A percentile compares a stretch with the other conserved stretches of the same genome.
Evolutionary conservation across 2,113 vertebrate genomes (phyloP).

Genomic region (Perca schrenkii): DNA sequence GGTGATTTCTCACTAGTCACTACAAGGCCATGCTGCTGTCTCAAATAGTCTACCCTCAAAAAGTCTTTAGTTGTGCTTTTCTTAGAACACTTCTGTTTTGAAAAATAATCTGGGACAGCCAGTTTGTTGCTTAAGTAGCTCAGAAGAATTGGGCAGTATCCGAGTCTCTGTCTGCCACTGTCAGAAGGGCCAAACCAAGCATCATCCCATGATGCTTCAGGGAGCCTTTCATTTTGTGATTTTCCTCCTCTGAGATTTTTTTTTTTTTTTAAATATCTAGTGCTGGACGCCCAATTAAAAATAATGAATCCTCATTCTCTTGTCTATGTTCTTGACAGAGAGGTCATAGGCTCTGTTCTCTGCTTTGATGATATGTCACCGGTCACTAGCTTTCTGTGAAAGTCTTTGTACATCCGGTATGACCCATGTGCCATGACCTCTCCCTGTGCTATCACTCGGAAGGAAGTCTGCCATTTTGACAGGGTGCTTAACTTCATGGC

Average conservation of each 20-base stretch:
- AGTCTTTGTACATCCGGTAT: conserved; percentile 58
- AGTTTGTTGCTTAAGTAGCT: neutral
- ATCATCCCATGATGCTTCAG: conserved; percentile 13
- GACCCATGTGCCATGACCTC: conserved; percentile 70
- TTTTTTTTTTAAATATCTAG: conserved; percentile 17
- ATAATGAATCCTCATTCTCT: conserved; percentile 65
- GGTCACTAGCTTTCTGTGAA: conserved; percentile 66
- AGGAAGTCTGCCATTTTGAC: conserved; percentile 63
- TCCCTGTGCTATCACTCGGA: conserved; percentile 50
- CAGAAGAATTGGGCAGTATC: neutral
- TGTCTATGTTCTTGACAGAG: conserved; percentile 53
- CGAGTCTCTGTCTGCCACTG: conserved; percentile 10
- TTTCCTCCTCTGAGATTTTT: neutral
- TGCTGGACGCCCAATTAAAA: conserved; percentile 71
- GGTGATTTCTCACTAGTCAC: neutral
- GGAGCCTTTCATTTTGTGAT: conserved; percentile 18
- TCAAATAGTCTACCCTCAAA: neutral
- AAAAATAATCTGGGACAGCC: neutral
- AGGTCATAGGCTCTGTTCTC: conserved; percentile 58
- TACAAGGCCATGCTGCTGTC: neutral
- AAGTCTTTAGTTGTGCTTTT: no score
- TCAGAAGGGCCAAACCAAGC: conserved; percentile 12
- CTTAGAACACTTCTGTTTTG: neutral
- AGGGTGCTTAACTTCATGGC: conserved; percentile 49
- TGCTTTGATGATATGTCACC: conserved; percentile 70